phyloP scores from a whole-genome alignment of 30 jellyfish, hydroid and myxozoan species.

The Rhopilema esculentum region DNA sequence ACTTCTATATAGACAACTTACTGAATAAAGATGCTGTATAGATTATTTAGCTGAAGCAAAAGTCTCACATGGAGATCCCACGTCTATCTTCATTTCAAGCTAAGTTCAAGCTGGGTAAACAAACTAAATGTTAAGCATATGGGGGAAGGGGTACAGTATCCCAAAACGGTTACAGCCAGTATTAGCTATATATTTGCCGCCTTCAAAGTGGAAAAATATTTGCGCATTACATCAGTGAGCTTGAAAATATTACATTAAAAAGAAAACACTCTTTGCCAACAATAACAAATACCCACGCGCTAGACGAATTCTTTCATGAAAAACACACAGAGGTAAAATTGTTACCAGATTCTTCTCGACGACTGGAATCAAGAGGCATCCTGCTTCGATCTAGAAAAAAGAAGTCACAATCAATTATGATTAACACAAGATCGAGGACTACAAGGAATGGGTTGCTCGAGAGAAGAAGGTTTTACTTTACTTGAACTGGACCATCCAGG shows the following conservation, averaged over 20 bases:
- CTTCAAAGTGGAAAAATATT: neutral
- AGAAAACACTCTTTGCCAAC: neutral
- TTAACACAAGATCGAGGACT: neutral
- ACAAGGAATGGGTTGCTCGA: neutral
- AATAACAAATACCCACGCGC: neutral
- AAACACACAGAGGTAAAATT: neutral
- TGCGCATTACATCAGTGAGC: neutral
- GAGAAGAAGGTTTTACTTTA: neutral
- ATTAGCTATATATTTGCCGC: neutral
- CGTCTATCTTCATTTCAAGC: no score
- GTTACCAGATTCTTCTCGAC: neutral
- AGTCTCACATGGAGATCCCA: no score
- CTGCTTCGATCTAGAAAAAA: neutral
- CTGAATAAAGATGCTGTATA: neutral
- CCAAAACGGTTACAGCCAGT: no score
- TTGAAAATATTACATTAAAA: neutral
- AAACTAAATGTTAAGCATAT: no score
- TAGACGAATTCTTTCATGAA: neutral
- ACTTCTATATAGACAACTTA: neutral
- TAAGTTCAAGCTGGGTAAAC: no score
- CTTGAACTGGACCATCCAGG: no score
- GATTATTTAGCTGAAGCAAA: no score
- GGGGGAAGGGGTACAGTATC: no score
- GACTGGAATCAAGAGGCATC: neutral
- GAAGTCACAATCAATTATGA: neutral